Conservation (phyloP, 2,113 vertebrate species). For the Fulmarus glacialis region DNA sequence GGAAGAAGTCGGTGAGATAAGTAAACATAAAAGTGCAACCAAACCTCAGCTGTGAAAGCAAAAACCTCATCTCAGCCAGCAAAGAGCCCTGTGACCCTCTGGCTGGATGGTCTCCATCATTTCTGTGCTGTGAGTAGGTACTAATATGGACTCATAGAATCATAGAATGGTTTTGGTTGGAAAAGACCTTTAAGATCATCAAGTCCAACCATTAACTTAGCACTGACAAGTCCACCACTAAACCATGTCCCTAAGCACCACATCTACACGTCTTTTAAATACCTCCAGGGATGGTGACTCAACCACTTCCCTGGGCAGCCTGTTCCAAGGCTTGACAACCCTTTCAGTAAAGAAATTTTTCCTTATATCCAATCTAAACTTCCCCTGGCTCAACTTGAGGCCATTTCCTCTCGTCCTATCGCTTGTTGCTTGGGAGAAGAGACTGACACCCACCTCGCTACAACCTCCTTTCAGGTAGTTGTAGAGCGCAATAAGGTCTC, state of each 20-base stretch:
- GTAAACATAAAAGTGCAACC: background rate
- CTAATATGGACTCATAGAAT: background rate
- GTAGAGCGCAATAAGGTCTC: background rate
- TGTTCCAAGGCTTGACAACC: background rate
- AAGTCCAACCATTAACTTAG: background rate
- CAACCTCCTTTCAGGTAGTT: background rate
- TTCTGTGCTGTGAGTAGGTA: background rate
- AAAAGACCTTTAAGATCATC: background rate
- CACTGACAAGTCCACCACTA: background rate
- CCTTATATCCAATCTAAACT: background rate
- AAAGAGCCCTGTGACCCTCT: background rate
- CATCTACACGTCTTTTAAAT: background rate
- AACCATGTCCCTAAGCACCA: background rate
- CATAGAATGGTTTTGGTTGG: background rate
- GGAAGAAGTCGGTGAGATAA: background rate
- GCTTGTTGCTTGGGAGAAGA: background rate
- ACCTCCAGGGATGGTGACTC: background rate
- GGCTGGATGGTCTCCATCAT: background rate
- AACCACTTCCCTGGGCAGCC: background rate
- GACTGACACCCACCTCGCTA: accelerated
- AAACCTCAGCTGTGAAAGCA: background rate
- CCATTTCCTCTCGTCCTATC: background rate
- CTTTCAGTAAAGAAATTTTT: background rate
- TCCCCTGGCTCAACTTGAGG: no score
- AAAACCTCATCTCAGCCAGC: background rate